These are phyloP conservation scores for Epicauta chinensis DNA, from an alignment of 1,140 invertebrate genomes.

Conservation along the genomic window DNA sequence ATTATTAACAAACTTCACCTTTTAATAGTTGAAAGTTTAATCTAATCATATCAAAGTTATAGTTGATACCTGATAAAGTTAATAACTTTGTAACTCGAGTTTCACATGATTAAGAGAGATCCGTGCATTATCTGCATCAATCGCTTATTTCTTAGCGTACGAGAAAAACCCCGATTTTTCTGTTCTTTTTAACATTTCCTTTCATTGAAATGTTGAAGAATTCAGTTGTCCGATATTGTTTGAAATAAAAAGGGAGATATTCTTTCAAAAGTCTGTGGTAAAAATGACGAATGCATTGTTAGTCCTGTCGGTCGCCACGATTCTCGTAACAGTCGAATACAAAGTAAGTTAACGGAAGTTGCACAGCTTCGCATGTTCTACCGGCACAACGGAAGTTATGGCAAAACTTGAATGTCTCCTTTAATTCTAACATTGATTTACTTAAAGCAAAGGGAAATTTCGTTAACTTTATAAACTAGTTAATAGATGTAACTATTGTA, in stretches of 20 bases:
- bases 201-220: not conserved
- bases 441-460: conserved; percentile 17
- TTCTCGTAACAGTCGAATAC: conserved; percentile 13
- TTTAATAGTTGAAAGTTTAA: conserved; percentile 10
- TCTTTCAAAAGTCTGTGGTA: conserved; percentile 14
- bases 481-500: not conserved
- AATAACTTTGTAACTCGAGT: conserved; percentile 6
- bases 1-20: not conserved
- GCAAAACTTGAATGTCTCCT: conserved; percentile 19
- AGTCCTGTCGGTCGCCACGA: conserved; percentile 12
- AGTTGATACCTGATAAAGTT: conserved; percentile 12
- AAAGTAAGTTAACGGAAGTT: conserved; percentile 18
- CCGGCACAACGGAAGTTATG: conserved; percentile 13
- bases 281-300: conserved; percentile 9
- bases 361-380: conserved; percentile 8
- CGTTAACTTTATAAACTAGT: conserved; percentile 17
- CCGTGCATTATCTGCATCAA: conserved; percentile 10
- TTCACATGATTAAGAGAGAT: conserved; percentile 10
- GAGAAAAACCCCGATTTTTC: too few relatives aligned
- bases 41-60: conserved; percentile 9
- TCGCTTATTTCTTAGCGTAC: too few relatives aligned
- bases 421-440: conserved; percentile 20
- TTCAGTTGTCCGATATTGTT: conserved; percentile 10
- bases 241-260: conserved; percentile 7
- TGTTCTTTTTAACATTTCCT: too few relatives aligned